Evolutionary conservation across 2,797 vertebrate species (phyloP).

Genomic region (Kryptolebias ocellatus): DNA sequence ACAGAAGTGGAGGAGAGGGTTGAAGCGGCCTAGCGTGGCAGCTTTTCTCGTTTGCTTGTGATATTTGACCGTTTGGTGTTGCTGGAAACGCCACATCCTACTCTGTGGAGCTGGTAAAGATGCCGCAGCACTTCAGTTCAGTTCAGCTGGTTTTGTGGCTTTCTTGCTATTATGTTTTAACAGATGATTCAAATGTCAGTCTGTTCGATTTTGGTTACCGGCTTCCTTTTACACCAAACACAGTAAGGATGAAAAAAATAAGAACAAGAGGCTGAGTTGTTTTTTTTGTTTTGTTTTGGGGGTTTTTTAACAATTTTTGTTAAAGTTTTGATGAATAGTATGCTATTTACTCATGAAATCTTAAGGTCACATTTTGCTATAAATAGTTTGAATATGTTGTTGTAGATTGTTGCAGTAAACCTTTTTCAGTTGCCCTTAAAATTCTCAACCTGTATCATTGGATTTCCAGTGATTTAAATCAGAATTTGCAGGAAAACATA

Average conservation of each 20-base stretch:
- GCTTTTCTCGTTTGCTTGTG: neutral
- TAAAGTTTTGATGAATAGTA: neutral
- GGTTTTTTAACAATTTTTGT: neutral
- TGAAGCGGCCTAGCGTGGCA: neutral
- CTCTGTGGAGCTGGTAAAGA: neutral
- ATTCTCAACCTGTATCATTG: neutral
- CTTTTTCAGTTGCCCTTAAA: neutral
- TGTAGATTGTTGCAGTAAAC: slow-evolving; percentile 1
- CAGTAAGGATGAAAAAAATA: neutral
- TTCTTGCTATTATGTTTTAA: neutral
- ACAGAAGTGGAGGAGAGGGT: neutral
- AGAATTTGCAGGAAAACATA: neutral
- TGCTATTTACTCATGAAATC: neutral
- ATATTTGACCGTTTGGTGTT: neutral
- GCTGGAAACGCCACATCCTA: neutral
- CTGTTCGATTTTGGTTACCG: no score
- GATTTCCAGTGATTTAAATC: neutral
- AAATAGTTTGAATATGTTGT: slow-evolving; percentile 17
- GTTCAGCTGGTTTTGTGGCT: neutral
- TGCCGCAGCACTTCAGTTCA: neutral
- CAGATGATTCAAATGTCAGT: neutral
- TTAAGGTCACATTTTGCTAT: slow-evolving; percentile 2
- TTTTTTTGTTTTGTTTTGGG: slow-evolving; percentile 3
- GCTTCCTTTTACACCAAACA: neutral
- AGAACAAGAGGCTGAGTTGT: neutral